Evolutionary conservation across 1,140 invertebrate genomes (phyloP), one percentile per base, ranked within the genome.

Genomic region (Pseudomyrmex concolor): DNA sequence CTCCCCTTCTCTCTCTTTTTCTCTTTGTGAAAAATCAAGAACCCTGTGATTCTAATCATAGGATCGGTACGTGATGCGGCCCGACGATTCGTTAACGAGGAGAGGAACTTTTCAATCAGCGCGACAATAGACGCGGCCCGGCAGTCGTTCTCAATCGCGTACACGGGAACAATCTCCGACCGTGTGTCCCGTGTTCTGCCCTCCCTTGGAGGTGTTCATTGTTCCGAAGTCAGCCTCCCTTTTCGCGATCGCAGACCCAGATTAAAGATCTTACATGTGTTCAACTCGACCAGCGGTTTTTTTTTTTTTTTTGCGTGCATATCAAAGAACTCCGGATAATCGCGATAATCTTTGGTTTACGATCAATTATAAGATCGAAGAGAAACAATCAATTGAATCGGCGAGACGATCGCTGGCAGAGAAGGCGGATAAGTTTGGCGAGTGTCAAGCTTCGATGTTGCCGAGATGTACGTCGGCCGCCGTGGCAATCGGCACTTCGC

Each of bases 81-180:
- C 8, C 43, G 48, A 2, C 17, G 63, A 54, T 50, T 78, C 55
- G 55, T 78, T 67, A 77, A 78, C 73, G 82, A 77, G 7, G 17
- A 48, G 54, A 34, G 34, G 34, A 34, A 34, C 64, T 83, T 78
- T 67, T 48, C 82, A 83, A 83, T 83, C 81, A 66, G 60, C 51
- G 19, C 54, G 60, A 83, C 81, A 77, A 83, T 67, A 50, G 73
- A 19, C 4, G 34, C 48, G 54, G 34, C 34, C 50, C 17, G 72
- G 66, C 76, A 67, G 51, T 66, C 51, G 62, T 63, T 78, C 60
- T 80, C 63, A 22, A n/a, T 43, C 43, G 60, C 43, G 60, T 55
- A 45, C 13, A 15, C 19, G 22, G 73, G 19, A 51, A 34, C 48
- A 34, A 62, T 83, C 48, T 48, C 72, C 43, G 12, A 34, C 34